Evolutionary conservation across 53 echinoderm and acorn worm genomes (phyloP).

Genomic region (Echinometra lucunter): DNA sequence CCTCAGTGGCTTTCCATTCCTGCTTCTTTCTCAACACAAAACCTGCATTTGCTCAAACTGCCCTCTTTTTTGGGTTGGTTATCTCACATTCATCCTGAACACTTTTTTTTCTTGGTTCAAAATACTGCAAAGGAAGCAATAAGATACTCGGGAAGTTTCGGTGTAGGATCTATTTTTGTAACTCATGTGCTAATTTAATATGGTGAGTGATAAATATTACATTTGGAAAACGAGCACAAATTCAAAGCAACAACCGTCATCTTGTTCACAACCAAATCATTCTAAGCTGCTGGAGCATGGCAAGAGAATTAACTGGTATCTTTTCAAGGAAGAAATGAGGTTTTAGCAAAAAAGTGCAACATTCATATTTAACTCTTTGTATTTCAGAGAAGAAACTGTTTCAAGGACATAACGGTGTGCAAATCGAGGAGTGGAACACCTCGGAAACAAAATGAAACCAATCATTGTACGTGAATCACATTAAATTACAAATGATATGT

Average conservation of each 20-base stretch:
- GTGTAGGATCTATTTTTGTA: constrained; percentile 6
- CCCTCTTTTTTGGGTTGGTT: too few species aligned
- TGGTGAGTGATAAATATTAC: constrained; percentile 46
- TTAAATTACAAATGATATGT: constrained; percentile 38
- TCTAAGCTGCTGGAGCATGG: constrained; percentile 52
- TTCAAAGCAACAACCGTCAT: neutral
- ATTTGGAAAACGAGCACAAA: constrained; percentile 15
- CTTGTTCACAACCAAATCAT: constrained; percentile 2
- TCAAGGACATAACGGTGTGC: neutral
- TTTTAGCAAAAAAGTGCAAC: constrained; percentile 44
- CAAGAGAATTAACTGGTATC: constrained; percentile 56
- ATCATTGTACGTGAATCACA: constrained; percentile 31
- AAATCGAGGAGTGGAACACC: neutral
- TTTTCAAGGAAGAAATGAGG: neutral
- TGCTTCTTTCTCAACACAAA: too few species aligned
- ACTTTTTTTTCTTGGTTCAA: neutral
- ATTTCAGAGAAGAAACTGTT: constrained; percentile 19
- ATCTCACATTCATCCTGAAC: neutral
- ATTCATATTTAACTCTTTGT: neutral
- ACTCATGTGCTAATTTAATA: constrained; percentile 39
- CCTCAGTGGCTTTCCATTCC: too few species aligned
- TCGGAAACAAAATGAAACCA: neutral
- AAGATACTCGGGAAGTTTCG: neutral
- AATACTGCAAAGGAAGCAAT: neutral
- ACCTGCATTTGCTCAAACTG: too few species aligned